A percentile compares a stretch with the other conserved stretches of the same genome.
Evolutionary conservation across 2,113 vertebrate genomes (phyloP).

Genomic region (Dryoscopus gambensis): DNA sequence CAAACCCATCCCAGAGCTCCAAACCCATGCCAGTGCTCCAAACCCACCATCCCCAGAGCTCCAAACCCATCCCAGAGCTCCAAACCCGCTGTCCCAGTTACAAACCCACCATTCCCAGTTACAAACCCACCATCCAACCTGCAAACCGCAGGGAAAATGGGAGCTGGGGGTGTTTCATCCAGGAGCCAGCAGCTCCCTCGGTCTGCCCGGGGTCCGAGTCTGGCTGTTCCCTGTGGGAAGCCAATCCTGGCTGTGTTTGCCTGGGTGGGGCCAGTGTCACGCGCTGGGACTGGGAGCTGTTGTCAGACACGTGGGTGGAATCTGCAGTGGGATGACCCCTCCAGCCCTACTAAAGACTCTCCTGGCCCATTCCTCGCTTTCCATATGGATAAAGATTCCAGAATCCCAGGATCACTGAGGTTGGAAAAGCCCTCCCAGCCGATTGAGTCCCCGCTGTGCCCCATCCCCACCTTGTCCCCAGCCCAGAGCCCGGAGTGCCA

Average conservation of each 20-base stretch:
- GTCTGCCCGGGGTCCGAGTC: neutral
- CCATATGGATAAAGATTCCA: neutral
- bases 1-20: neutral
- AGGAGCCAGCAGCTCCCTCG: neutral
- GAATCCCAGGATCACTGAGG: neutral
- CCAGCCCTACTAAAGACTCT: neutral
- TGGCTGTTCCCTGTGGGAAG: neutral
- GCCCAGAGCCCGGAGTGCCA: neutral
- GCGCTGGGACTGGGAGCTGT: neutral
- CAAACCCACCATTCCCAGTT: too few relatives aligned
- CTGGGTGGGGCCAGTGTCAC: neutral
- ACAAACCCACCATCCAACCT: neutral
- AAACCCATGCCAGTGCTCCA: neutral
- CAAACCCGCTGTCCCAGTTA: neutral
- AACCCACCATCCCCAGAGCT: neutral
- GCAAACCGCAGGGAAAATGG: neutral
- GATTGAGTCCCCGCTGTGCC: neutral
- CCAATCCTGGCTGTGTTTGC: neutral
- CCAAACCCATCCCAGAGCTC: neutral
- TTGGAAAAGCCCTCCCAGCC: neutral
- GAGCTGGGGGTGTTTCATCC: neutral
- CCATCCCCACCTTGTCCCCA: neutral
- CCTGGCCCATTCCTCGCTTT: neutral
- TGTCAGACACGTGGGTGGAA: rapidly evolving
- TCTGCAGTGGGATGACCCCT: neutral